Base-by-base conservation (phyloP, 2,888 invertebrate species). In the Gisinianus flammeolus region DNA sequence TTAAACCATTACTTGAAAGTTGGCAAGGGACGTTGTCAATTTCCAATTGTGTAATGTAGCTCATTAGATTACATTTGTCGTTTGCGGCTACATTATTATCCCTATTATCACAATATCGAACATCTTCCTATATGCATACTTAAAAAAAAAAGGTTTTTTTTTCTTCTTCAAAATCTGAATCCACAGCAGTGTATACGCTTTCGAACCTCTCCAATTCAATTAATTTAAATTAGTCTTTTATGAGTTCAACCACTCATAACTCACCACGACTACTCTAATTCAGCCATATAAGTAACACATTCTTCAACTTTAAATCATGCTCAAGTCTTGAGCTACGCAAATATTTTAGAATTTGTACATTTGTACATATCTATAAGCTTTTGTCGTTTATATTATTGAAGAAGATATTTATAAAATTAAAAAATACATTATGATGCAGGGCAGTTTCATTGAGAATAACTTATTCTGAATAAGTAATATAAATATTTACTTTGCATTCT, bases 141-240 rank as follows among this genome's bases (percentile, higher is more conserved):
- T 35, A 8, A 8, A 12, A 35, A 35, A 35, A 35, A 35, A 35
- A 62, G 24, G 24, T 12, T 62, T 62, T 62, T 62, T 62, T 62
- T 62, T 19, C 19, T 19, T n/a, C 24, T 62, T 62, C 62, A 62
- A 62, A 62, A 62, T 62, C 12, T 24, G 26, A 62, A 12, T 12
- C 22, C 26, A 12, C n/a, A n/a, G n/a, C n/a, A n/a, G n/a, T n/a
- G n/a, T n/a, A n/a, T n/a, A n/a, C n/a, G n/a, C n/a, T n/a, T n/a
- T n/a, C n/a, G n/a, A n/a, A 35, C 68, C 8, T 22, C 28, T 68
- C 68, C 26, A 31, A 68, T 68, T 68, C 35, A 68, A 68, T 68
- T 68, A 68, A 68, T 35, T 68, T 68, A 68, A 68, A 68, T 68
- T 33, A 68, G 68, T 19, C 66, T 28, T 66, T 68, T 33, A 68